Percentiles rank a stretch among this genome's conserved stretches.
Conservation (phyloP, 1,140 invertebrate genomes). For the Heliconius eleuchia region DNA sequence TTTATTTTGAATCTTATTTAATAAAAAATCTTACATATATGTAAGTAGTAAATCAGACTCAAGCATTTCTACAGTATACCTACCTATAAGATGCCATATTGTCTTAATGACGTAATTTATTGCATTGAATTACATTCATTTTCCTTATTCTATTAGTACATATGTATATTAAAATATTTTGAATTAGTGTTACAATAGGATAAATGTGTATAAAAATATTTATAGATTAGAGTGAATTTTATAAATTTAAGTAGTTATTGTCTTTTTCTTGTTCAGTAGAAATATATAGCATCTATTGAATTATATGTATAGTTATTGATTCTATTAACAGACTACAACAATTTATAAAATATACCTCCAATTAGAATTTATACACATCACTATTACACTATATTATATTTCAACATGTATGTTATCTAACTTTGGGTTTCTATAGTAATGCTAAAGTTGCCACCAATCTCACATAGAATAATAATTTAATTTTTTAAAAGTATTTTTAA, state of each 20-base stretch:
- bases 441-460: no score
- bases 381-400: no score
- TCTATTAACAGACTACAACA: no score
- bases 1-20: background rate
- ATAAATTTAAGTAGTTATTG: background rate
- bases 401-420: no score
- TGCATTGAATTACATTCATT: background rate
- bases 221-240: background rate
- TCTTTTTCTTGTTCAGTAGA: background rate
- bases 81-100: background rate
- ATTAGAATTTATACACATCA: no score
- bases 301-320: no score
- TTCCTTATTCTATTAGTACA: background rate
- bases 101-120: background rate
- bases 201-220: conserved; percentile 12
- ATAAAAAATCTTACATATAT: background rate
- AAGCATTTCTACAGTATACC: background rate
- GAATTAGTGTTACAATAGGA: background rate
- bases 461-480: no score
- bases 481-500: no score
- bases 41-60: background rate
- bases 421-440: no score
- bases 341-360: no score
- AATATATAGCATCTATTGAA: no score
- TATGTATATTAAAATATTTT: background rate